Percentiles rank a stretch among this genome's conserved stretches.
Conservation (phyloP, 2,797 vertebrate species). For the Ambastaia sidthimunki region DNA sequence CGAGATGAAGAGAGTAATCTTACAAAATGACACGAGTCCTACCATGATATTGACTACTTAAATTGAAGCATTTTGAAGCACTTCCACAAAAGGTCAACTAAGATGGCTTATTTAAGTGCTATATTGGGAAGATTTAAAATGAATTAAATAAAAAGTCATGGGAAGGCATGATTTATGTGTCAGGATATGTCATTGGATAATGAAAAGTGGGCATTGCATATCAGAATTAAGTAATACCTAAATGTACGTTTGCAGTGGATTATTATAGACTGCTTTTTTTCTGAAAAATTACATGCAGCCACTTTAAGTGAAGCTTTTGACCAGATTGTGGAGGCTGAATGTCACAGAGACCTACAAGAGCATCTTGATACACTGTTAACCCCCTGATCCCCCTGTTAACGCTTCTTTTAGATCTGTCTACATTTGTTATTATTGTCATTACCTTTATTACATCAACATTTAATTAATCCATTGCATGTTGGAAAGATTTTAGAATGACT, state of each 20-base stretch:
- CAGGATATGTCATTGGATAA: neutral
- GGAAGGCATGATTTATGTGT: neutral
- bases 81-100: slow-evolving; percentile 14
- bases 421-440: neutral
- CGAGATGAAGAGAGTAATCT: slow-evolving; percentile 20
- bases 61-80: slow-evolving; percentile 16
- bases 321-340: neutral
- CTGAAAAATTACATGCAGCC: neutral
- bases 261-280: neutral
- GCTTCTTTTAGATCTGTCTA: neutral
- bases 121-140: neutral
- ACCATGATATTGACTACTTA: neutral
- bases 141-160: neutral
- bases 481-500: no score
- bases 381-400: neutral
- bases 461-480: no score
- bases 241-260: neutral
- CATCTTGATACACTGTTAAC: neutral
- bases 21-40: slow-evolving; percentile 7
- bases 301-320: neutral
- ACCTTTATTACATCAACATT: neutral
- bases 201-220: neutral
- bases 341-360: neutral
- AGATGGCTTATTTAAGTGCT: neutral
- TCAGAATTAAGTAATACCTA: neutral